Conservation (phyloP, 2,888 invertebrate genomes). For the Noctua janthina region DNA sequence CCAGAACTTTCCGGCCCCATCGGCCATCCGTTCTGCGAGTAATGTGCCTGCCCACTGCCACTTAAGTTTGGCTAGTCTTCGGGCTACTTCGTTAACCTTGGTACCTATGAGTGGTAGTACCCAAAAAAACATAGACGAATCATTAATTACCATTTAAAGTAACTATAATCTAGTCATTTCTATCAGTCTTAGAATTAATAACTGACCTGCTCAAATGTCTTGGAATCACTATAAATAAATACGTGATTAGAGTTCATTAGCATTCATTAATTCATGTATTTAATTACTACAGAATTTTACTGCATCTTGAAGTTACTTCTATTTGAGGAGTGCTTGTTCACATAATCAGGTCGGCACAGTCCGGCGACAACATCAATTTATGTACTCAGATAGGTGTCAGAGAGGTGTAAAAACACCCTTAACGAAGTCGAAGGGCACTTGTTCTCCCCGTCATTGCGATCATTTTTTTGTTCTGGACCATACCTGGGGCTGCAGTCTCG, state of each 20-base stretch:
- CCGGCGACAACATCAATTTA: background rate
- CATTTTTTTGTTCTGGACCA: too few relatives aligned
- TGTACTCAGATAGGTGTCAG: background rate
- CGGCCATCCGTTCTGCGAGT: too few relatives aligned
- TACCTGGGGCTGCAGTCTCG: too few relatives aligned
- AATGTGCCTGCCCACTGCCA: too few relatives aligned
- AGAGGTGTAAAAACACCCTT: too few relatives aligned
- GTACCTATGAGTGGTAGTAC: background rate
- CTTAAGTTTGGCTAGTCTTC: too few relatives aligned
- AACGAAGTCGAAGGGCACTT: too few relatives aligned
- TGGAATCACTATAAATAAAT: background rate
- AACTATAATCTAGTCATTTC: background rate
- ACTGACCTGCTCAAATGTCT: constrained; percentile 2
- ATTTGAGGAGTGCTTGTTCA: background rate
- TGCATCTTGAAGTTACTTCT: background rate
- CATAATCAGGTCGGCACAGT: background rate
- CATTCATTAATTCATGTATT: background rate
- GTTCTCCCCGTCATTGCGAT: too few relatives aligned
- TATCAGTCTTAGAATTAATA: background rate
- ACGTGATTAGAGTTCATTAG: background rate
- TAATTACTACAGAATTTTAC: background rate
- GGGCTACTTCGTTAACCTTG: too few relatives aligned
- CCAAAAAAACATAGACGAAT: background rate
- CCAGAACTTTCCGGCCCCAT: too few relatives aligned
- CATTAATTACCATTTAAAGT: background rate